Conservation (phyloP, 2,113 vertebrate species). For the Catharus fuscescens region DNA sequence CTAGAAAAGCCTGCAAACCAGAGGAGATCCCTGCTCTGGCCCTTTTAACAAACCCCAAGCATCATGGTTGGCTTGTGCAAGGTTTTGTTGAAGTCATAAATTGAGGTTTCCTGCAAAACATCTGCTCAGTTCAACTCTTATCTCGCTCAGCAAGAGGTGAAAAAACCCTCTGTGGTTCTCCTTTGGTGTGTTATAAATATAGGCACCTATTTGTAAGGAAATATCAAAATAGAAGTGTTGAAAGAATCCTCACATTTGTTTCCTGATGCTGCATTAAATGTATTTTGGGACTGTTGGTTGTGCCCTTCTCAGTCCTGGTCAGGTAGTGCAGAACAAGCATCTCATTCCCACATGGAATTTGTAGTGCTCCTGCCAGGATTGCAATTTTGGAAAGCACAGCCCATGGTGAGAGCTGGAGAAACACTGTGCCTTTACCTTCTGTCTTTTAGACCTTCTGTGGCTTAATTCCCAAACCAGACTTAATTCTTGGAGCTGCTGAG, state of each 20-base stretch:
- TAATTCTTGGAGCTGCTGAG: not conserved
- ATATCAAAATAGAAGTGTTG: conserved; percentile 23
- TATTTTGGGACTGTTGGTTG: conserved; percentile 8
- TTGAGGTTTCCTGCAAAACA: conserved; percentile 67
- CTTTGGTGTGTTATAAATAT: conserved; percentile 24
- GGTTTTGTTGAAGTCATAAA: conserved; percentile 33
- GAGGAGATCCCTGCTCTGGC: not conserved
- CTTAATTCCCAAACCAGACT: not conserved
- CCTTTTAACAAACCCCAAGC: conserved; percentile 27
- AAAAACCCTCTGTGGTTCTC: conserved; percentile 60
- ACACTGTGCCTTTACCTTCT: not conserved
- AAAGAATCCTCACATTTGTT: conserved; percentile 14
- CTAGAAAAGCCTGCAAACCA: conserved; percentile 25
- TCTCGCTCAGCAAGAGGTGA: not conserved
- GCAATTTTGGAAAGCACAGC: not conserved
- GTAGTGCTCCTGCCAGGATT: not conserved
- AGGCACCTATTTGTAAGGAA: conserved; percentile 46
- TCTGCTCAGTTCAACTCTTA: conserved; percentile 62
- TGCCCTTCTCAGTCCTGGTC: not conserved
- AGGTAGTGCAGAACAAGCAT: not conserved
- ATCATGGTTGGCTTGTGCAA: not conserved
- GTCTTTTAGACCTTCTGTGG: not conserved
- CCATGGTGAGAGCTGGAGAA: not conserved
- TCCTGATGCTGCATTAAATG: not conserved
- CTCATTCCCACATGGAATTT: not conserved